These are phyloP conservation scores for Neolamprologus sp. DNA, from an alignment of 2,113 vertebrate species.

Conservation along the genomic window DNA sequence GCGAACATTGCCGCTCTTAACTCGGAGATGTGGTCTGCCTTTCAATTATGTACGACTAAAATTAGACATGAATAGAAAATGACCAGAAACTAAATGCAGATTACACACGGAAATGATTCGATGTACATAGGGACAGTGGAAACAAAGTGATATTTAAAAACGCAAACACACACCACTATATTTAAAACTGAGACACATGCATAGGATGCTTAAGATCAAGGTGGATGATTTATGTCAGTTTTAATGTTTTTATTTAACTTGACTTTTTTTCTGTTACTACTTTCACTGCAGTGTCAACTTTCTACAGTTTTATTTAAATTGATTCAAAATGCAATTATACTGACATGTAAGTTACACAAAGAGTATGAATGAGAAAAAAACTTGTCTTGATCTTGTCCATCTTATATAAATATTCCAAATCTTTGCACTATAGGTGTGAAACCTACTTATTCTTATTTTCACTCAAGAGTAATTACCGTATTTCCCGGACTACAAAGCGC, in stretches of 20 bases:
- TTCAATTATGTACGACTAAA: conserved; percentile 45
- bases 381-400: too few species aligned
- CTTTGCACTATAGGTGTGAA: too few species aligned
- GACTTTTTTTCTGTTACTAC: too few species aligned
- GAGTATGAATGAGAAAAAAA: too few species aligned
- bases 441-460: too few species aligned
- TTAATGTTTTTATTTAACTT: background rate
- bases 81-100: background rate
- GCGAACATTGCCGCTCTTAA: conserved; percentile 6
- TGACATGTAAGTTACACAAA: too few species aligned
- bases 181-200: background rate
- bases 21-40: background rate
- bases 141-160: background rate
- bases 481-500: too few species aligned
- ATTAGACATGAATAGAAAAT: conserved; percentile 34
- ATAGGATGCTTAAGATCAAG: accelerated
- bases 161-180: background rate
- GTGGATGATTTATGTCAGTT: background rate
- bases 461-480: too few species aligned
- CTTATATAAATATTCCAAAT: too few species aligned
- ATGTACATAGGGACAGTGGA: background rate
- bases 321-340: too few species aligned
- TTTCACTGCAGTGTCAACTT: too few species aligned
- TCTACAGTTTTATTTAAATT: too few species aligned
- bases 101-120: background rate